phyloP scores from a whole-genome alignment of 2,888 invertebrate genomes.

The Rhorus exstirpatorius region DNA sequence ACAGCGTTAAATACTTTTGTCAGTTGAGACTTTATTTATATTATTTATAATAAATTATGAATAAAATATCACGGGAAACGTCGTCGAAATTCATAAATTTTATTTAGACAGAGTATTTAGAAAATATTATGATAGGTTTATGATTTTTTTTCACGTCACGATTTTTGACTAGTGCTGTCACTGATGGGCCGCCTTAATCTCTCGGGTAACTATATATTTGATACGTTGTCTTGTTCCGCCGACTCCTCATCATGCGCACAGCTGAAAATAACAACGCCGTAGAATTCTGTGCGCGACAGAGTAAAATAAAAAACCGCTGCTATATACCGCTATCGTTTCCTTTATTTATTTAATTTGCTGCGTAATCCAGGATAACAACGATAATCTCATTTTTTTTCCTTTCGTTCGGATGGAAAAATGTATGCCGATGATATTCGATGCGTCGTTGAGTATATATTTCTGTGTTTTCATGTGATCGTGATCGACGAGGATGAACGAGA shows the following conservation, averaged over 20 bases:
- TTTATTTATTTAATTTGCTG: conserved; percentile 36
- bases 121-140: no score
- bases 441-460: not conserved
- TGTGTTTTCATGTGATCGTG: not conserved
- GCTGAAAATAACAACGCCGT: conserved; percentile 85
- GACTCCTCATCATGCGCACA: conserved; percentile 75
- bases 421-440: not conserved
- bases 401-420: not conserved
- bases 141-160: no score
- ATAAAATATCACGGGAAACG: no score
- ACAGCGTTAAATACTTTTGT: no score
- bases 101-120: no score
- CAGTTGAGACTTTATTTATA: no score
- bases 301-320: no score
- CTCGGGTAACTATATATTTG: conserved; percentile 68
- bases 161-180: no score
- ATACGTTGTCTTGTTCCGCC: conserved; percentile 67
- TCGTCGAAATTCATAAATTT: no score
- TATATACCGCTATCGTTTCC: conserved; percentile 43
- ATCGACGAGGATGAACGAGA: not conserved
- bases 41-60: no score
- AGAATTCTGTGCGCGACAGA: conserved; percentile 75
- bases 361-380: conserved; percentile 48
- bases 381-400: conserved; percentile 37
- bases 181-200: no score